Evolutionary conservation across 1,140 invertebrate species (phyloP).

Genomic region (Mizuhopecten yessoensis): DNA sequence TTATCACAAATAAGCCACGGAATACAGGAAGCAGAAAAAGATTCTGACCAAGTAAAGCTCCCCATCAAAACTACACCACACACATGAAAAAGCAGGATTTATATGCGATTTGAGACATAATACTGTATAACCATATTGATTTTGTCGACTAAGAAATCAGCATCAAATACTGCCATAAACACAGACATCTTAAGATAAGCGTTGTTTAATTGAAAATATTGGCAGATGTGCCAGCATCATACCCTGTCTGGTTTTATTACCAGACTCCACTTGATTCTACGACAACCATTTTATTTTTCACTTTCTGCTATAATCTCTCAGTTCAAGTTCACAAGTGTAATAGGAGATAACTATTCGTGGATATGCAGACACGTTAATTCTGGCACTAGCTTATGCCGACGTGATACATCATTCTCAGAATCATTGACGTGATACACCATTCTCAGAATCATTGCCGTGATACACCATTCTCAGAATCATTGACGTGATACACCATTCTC

Average conservation of each 20-base stretch:
- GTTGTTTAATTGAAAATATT: constrained; percentile 9
- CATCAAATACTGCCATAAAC: background rate
- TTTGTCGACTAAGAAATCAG: background rate
- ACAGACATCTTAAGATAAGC: constrained; percentile 1
- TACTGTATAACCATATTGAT: background rate
- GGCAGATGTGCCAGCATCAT: background rate
- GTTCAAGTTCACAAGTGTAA: background rate
- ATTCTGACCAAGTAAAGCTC: background rate
- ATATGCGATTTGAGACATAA: background rate
- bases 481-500: too few species aligned
- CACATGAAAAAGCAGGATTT: background rate
- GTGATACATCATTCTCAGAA: background rate
- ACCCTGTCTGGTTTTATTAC: background rate
- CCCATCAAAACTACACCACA: background rate
- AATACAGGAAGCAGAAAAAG: background rate
- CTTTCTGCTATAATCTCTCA: constrained; percentile 10
- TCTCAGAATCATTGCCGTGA: too few species aligned
- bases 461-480: too few species aligned
- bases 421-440: background rate
- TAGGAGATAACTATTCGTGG: background rate
- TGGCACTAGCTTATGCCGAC: background rate
- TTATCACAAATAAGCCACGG: background rate
- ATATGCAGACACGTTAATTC: background rate
- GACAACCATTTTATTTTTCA: background rate
- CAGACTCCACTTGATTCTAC: background rate